A percentile compares a stretch with the other conserved stretches of the same genome.
Evolutionary conservation across 1,140 invertebrate species (phyloP).

Genomic region (Euura saliciscinereae): DNA sequence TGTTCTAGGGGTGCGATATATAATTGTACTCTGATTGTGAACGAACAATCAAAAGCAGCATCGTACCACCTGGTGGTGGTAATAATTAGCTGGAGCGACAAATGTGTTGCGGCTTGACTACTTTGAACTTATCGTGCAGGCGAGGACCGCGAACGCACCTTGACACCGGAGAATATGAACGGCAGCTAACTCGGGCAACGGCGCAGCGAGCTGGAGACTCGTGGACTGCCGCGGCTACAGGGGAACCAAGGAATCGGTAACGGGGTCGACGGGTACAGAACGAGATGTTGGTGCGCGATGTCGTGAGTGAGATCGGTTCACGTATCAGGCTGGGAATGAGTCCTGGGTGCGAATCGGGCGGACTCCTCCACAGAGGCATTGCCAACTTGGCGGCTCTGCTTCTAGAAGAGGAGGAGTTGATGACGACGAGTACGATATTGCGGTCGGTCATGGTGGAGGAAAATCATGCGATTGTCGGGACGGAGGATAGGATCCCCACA

Average conservation of each 20-base stretch:
- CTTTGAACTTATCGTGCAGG: too few species aligned
- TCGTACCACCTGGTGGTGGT: too few species aligned
- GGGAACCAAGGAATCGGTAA: not conserved
- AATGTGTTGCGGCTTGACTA: too few species aligned
- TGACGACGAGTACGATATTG: not conserved
- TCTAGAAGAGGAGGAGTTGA: slow-evolving; percentile 1
- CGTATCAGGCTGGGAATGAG: not conserved
- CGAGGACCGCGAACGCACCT: too few species aligned
- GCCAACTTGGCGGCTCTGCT: slow-evolving; percentile 6
- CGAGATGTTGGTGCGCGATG: slow-evolving; percentile 11
- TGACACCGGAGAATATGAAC: too few species aligned
- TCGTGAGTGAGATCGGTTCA: slow-evolving; percentile 12
- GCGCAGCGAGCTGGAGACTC: too few species aligned
- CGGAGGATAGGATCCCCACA: not conserved
- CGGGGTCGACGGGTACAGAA: not conserved
- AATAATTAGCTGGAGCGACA: too few species aligned
- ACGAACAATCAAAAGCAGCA: too few species aligned
- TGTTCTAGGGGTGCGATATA: too few species aligned
- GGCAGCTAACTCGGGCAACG: too few species aligned
- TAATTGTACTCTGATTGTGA: too few species aligned
- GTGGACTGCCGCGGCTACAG: too few species aligned
- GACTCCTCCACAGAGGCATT: not conserved
- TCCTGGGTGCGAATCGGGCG: slow-evolving; percentile 1
- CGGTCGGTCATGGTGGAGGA: not conserved
- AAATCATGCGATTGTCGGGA: slow-evolving; percentile 5